Evolutionary conservation across 2,797 vertebrate genomes (phyloP).

Genomic region (Halcyon chelicuti): DNA sequence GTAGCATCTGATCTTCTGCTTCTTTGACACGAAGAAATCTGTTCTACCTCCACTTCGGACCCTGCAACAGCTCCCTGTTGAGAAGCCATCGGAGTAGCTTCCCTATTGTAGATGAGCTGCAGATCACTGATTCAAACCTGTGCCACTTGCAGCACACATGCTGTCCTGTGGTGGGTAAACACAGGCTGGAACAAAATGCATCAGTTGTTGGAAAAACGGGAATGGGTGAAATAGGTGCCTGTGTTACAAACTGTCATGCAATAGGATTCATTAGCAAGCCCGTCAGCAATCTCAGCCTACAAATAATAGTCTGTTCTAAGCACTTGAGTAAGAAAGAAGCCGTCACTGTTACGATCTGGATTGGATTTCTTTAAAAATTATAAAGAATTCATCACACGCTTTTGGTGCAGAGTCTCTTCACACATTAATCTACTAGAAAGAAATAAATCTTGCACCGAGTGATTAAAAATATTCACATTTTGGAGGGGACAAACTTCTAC

Average conservation of each 20-base stretch:
- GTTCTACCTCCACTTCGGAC: background rate
- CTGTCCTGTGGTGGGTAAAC: background rate
- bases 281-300: background rate
- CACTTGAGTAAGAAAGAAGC: background rate
- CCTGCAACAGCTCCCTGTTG: background rate
- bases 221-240: background rate
- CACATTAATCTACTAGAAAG: background rate
- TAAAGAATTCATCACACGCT: constrained; percentile 22
- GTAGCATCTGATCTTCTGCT: background rate
- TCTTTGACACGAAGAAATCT: background rate
- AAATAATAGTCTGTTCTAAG: background rate
- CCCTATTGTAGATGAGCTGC: background rate
- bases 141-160: fast-evolving
- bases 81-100: background rate
- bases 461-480: constrained; percentile 61
- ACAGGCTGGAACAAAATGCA: background rate
- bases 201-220: background rate
- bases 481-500: constrained; percentile 32
- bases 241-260: fast-evolving
- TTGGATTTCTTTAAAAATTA: constrained; percentile 16
- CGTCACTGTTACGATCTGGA: background rate
- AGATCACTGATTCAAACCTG: background rate
- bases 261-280: background rate
- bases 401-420: constrained; percentile 27
- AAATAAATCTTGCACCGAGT: constrained; percentile 46